Base-by-base conservation (phyloP, 2,888 invertebrate genomes). In the Drosophila buzzatii region DNA sequence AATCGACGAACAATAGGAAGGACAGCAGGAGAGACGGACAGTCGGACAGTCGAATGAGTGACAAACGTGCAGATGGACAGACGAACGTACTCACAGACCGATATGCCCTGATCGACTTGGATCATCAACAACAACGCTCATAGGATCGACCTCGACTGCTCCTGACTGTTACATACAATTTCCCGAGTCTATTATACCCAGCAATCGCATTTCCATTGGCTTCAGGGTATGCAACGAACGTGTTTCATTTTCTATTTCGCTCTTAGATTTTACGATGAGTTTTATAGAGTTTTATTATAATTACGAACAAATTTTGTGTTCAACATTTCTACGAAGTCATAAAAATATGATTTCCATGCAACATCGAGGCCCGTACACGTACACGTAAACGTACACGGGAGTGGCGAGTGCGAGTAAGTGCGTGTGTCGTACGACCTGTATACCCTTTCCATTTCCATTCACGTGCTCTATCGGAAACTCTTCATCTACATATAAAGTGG, bases 201-300 rank as follows among this genome's bases (percentile, higher is more conserved):
- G 12, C 14, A 7, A 12, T 45, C 1, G 3, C 7, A 23, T 3
- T 23, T 14, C 3, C 45, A 14, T 8, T 14, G 23, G 1, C 3
- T 1, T 14, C 7, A 16, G 23, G 23, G 45, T 45, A 45, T 45
- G 7, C 14, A 16, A 23, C 3, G 45, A 45, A 45, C 45, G 23
- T 23, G 45, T 45, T 45, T 23, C 45, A 77, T 60, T 51, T 69
- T 44, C 53, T 59, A 57, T 80, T 81, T 70, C n/a, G 68, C 60
- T 51, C 67, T 58, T 55, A 42, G 53, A 66, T 79, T 89, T 87
- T 77, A 88, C 77, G 86, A 82, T 65, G 70, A 63, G 74, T 81
- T 87, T 88, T 90, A 89, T 88, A 68, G 70, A 71, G 75, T 89
- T 88, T 85, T 90, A 88, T 88, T 90, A 73, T 89, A 90, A 87